Evolutionary conservation across 2,797 vertebrate genomes (phyloP), one percentile per base, ranked within the genome.

Genomic region (Dromococcyx pavoninus): DNA sequence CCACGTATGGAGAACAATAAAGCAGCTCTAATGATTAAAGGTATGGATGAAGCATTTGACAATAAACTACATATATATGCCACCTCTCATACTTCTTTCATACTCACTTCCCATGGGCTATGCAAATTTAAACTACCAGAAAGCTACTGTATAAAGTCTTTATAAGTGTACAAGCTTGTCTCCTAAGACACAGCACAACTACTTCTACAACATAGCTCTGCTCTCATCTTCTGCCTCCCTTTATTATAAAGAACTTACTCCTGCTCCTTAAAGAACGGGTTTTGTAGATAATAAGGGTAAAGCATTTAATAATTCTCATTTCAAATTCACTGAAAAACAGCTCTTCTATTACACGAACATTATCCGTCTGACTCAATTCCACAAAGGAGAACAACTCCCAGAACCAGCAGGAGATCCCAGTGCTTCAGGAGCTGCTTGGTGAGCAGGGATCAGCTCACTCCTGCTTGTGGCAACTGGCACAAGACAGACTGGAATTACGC

Each of bases 261-360:
- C 66, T 80, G 30, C 81, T 78, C 66, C 35, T 80, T 9, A 4
- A 50, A 64, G 60, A 53, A 71, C 2, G 5, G 30, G 64, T 2
- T 73, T 67, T 90, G 73, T 60, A 91, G 51, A 81, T 48, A 69
- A 5, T 7, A 73, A 71, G 27, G 1, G 6, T 17, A 12, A 66
- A 92, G 66, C 61, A 86, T 86, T 93, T 96, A 91, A 93, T 91
- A 85, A 88, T 67, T 79, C 41, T 70, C 44, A 64, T 91, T 76
- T 88, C 17, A 22, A 76, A 88, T 3, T 28, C 64, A 43, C 14
- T 28, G 54, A n/a, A 70, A 93, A 93, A 2, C 65, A 91, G 76
- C 64, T 88, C 66, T 89, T 93, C 82, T 91, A 88, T 92, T 91
- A 90, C 0, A 3, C 67, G 44, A 53, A 73, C 76, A 71, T 94